Percentiles rank a stretch among this genome's conserved stretches.
phyloP scores from a whole-genome alignment of 2,113 vertebrate genomes.

The Salminus brasiliensis region DNA sequence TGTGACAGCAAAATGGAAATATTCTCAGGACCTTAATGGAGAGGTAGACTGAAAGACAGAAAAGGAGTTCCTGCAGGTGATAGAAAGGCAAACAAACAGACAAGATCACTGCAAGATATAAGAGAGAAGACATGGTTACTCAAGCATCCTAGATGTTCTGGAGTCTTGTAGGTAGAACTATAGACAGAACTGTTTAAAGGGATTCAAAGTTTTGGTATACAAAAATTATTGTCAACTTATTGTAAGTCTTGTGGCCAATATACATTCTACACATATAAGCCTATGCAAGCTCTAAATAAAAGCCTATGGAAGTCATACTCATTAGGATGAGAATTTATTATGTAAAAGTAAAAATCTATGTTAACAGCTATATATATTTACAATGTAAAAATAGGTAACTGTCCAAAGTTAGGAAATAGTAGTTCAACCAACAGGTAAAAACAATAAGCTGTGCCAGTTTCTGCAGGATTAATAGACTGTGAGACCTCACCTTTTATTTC shows the following conservation, averaged over 20 bases:
- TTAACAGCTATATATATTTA: too few relatives aligned
- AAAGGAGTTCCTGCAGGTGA: neutral
- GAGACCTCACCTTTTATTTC: too few relatives aligned
- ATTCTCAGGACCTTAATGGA: neutral
- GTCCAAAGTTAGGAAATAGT: too few relatives aligned
- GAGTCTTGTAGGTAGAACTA: neutral
- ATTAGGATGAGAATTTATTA: too few relatives aligned
- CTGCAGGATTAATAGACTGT: too few relatives aligned
- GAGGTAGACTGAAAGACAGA: neutral
- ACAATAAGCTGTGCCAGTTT: too few relatives aligned
- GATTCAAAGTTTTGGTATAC: neutral
- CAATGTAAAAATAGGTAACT: too few relatives aligned
- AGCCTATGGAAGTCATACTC: too few relatives aligned
- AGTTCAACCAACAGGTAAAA: too few relatives aligned
- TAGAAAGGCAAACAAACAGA: neutral
- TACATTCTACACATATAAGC: too few relatives aligned
- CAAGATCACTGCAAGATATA: neutral
- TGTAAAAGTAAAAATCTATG: too few relatives aligned
- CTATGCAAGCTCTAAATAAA: too few relatives aligned
- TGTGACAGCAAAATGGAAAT: neutral
- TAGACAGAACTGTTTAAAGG: neutral
- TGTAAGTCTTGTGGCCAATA: neutral
- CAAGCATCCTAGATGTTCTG: neutral
- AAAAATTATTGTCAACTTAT: neutral
- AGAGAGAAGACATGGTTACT: neutral